Evolutionary conservation across 2,113 vertebrate species (phyloP), one percentile per base, ranked within the genome.

Genomic region (Charadrius vociferus): DNA sequence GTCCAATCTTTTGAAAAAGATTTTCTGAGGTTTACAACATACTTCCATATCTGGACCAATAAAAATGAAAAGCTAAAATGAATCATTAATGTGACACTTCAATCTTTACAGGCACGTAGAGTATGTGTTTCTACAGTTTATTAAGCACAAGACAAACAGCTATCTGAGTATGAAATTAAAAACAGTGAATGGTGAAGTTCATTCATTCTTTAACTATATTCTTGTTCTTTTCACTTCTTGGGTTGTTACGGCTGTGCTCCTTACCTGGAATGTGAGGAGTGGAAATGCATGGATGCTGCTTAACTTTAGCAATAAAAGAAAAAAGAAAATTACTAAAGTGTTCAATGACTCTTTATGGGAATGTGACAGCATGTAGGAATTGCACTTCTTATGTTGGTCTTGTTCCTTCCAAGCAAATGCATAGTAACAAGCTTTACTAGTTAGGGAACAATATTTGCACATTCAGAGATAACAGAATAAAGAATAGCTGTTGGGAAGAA

Each of bases 101-200:
- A 52, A 6, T 94, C 41, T 81, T 70, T 58, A 32, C 47, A 16
- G 37, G 21, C 34, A 15, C 37, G 14, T 50, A 72, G 18, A 74
- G 24, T 61, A 22, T 36, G 34, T 68, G 30, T 87, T 95, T 81
- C 58, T 90, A 6, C 66, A 82, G 27, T 53, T 70, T 50, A 50
- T 50, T 63, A 41, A 89, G 37, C 73, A 67, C 37, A 59, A 45
- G 79, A 70, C 53, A 53, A 85, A 75, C 21, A 39, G 85, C 61
- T 88, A 49, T 72, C 82, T 53, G 47, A 92, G 53, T 91, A 62
- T 79, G 90, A 92, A 91, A 96, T 82, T 75, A 75, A 87, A 94
- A 58, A 80, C 45, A 43, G 37, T n/a, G 71, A 58, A 30, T 81
- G 43, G 78, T 81, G 55, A 87, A 86, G 63, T 87, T 63, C 26